phyloP scores from a whole-genome alignment of 2,888 invertebrate species.

The Leistus spinibarbis region DNA sequence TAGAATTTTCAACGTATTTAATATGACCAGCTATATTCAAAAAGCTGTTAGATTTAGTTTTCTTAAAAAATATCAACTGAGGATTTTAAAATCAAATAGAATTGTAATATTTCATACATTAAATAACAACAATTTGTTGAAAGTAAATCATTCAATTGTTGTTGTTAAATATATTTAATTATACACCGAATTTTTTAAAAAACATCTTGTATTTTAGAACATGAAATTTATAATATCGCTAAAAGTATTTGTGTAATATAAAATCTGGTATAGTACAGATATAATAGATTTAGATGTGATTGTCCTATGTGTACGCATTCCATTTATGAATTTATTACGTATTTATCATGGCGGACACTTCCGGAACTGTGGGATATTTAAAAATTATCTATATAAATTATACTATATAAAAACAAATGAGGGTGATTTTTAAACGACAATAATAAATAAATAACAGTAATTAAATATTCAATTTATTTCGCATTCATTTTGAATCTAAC shows the following conservation, averaged over 20 bases:
- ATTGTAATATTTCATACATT: too few species aligned
- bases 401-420: slow-evolving; percentile 2
- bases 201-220: slow-evolving; percentile 7
- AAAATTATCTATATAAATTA: slow-evolving; percentile 8
- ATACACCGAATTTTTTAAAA: background rate
- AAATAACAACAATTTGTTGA: background rate
- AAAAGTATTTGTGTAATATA: slow-evolving; percentile 29
- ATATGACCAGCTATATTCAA: slow-evolving; percentile 24
- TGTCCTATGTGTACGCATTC: slow-evolving; percentile 38
- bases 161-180: background rate
- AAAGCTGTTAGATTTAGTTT: slow-evolving; percentile 9
- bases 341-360: slow-evolving; percentile 17
- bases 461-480: background rate
- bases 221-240: slow-evolving; percentile 6
- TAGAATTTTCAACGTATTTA: slow-evolving; percentile 2
- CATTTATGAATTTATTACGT: slow-evolving; percentile 25
- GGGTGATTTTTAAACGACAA: slow-evolving; percentile 32
- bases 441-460: slow-evolving; percentile 12
- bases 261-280: slow-evolving; percentile 17
- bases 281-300: slow-evolving; percentile 31
- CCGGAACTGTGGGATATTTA: slow-evolving; percentile 18
- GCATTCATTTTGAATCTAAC: background rate
- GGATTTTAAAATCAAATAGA: background rate
- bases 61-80: background rate
- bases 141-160: background rate